These are phyloP conservation scores for Dexiosoma caninum DNA, from an alignment of 2,888 invertebrate genomes.

Conservation along the genomic window DNA sequence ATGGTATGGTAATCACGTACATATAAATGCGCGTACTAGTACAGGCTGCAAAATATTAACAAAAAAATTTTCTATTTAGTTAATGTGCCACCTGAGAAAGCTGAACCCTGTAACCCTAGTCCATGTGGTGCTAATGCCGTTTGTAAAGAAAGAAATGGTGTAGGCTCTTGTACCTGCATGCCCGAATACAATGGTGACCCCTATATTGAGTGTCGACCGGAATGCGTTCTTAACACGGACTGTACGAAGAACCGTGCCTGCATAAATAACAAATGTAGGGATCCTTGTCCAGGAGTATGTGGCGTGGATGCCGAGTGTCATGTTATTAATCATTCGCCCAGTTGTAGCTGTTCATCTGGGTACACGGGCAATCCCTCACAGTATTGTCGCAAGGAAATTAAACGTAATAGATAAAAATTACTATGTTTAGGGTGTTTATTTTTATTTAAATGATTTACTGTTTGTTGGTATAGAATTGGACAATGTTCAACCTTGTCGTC, in stretches of 20 bases:
- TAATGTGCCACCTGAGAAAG: slow-evolving; percentile 79
- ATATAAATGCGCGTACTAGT: not conserved
- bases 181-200: slow-evolving; percentile 92
- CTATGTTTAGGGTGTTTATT: slow-evolving; percentile 66
- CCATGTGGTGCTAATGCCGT: slow-evolving; percentile 92
- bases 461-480: slow-evolving; percentile 69
- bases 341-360: slow-evolving; percentile 87
- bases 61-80: slow-evolving; percentile 65
- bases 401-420: slow-evolving; percentile 79
- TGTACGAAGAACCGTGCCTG: slow-evolving; percentile 88
- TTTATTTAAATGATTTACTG: slow-evolving; percentile 42
- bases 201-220: slow-evolving; percentile 89
- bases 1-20: not conserved
- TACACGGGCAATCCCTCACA: slow-evolving; percentile 87
- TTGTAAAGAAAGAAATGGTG: slow-evolving; percentile 89
- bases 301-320: slow-evolving; percentile 88
- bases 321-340: slow-evolving; percentile 89
- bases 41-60: not conserved
- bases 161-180: slow-evolving; percentile 89
- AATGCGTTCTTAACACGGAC: slow-evolving; percentile 90
- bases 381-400: slow-evolving; percentile 79
- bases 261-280: slow-evolving; percentile 89
- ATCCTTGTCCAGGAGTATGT: slow-evolving; percentile 90
- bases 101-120: slow-evolving; percentile 89
- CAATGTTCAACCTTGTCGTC: slow-evolving; percentile 80